These are phyloP conservation scores for Schizaphis graminum DNA, from an alignment of 2,888 invertebrate genomes.

Conservation along the genomic window DNA sequence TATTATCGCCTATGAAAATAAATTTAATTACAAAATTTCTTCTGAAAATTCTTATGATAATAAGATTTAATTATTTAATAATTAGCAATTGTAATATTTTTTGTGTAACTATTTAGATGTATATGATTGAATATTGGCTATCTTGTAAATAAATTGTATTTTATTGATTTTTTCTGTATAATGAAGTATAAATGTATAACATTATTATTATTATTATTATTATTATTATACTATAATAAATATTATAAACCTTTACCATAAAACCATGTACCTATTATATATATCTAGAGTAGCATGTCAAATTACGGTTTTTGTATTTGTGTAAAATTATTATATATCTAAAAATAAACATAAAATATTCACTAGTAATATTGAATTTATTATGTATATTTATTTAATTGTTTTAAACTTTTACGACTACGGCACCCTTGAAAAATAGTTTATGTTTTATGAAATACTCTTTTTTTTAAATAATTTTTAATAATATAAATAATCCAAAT, in stretches of 20 bases:
- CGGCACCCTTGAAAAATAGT: too few relatives aligned
- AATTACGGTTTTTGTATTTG: slow-evolving; percentile 64
- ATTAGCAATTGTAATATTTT: slow-evolving; percentile 51
- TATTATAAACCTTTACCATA: slow-evolving; percentile 55
- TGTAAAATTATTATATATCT: slow-evolving; percentile 61
- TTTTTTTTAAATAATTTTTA: too few relatives aligned
- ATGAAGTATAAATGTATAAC: slow-evolving; percentile 58
- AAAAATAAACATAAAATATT: slow-evolving; percentile 62
- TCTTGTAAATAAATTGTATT: slow-evolving; percentile 62
- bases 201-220: slow-evolving; percentile 50
- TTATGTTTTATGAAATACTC: too few relatives aligned
- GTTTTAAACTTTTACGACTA: too few relatives aligned
- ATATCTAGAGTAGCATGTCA: slow-evolving; percentile 54
- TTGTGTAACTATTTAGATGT: slow-evolving; percentile 59
- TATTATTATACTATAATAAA: slow-evolving; percentile 30
- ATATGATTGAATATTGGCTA: slow-evolving; percentile 52
- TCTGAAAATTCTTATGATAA: slow-evolving; percentile 4
- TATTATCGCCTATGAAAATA: background rate
- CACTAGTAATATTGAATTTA: slow-evolving; percentile 48
- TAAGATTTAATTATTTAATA: background rate
- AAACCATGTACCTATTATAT: slow-evolving; percentile 47
- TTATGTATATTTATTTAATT: background rate
- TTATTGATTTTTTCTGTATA: slow-evolving; percentile 59
- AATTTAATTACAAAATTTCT: background rate
- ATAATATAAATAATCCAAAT: too few relatives aligned